Evolutionary conservation across 2,797 vertebrate genomes (phyloP), one percentile per base, ranked within the genome.

Genomic region (Pogoniulus pusillus): DNA sequence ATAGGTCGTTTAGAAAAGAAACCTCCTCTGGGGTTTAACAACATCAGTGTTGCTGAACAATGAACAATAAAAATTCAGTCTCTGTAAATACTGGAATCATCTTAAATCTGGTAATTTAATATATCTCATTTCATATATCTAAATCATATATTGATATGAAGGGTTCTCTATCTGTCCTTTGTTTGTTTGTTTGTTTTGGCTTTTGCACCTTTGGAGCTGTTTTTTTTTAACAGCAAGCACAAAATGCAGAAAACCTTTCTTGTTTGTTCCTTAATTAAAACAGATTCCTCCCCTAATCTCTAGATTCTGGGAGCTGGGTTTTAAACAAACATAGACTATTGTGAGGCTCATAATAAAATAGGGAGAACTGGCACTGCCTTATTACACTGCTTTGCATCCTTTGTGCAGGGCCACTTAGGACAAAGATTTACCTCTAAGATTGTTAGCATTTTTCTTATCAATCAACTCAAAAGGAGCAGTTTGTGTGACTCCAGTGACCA

Each of bases 231-330:
- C 32, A 57, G 35, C 45, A 72, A 72, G n/a, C 16, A 75, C 23
- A 85, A 83, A 74, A 81, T 58, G 26, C 83, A 89, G 39, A 83
- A 89, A 91, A 59, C 1, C 20, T 65, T 81, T 87, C 45, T 70
- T 82, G 47, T 65, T 89, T 92, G 75, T 89, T 94, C 90, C 58
- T 90, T 82, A 86, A 92, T 79, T 88, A 68, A 91, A 95, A 76
- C 54, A 76, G 77, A 64, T 26, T 71, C 85, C 43, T 32, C 72
- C 23, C 18, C 20, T 94, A 85, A 92, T 81, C 64, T 74, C n/a
- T 80, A 68, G 58, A 82, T 86, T 91, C 54, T 8, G 6, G 23
- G 34, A 90, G 30, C 29, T 68, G 34, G 30, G 23, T 58, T 81
- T 73, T 78, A 91, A 92, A 73, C 34, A 94, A 94, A 64, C 41